Evolutionary conservation across 2,888 invertebrate species (phyloP).

Genomic region (Cryptocheilus praepositus): DNA sequence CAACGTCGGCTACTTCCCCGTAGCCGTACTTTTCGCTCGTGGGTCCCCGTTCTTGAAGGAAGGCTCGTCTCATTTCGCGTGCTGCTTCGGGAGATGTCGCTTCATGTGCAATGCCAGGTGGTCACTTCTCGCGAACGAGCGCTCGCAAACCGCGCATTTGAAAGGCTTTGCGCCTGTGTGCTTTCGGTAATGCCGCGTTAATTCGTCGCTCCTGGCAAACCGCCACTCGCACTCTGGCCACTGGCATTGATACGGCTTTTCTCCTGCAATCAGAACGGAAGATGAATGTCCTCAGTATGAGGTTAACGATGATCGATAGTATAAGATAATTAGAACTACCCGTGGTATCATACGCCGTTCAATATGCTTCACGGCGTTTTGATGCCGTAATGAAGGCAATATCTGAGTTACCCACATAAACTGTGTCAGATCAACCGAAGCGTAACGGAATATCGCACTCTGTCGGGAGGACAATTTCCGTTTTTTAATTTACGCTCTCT

Average conservation of each 20-base stretch:
- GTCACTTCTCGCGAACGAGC: slow-evolving; percentile 96
- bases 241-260: slow-evolving; percentile 98
- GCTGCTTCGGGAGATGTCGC: slow-evolving; percentile 92
- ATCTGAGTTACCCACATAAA: too few species aligned
- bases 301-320: too few species aligned
- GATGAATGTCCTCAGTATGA: neutral
- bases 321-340: too few species aligned
- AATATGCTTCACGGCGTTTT: too few species aligned
- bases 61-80: slow-evolving; percentile 78
- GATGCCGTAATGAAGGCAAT: too few species aligned
- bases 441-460: too few species aligned
- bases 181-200: slow-evolving; percentile 97
- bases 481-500: too few species aligned
- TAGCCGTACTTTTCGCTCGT: neutral
- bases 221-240: slow-evolving; percentile 99
- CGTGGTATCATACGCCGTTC: too few species aligned
- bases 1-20: neutral
- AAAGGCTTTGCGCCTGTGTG: slow-evolving; percentile 98
- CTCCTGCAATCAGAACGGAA: slow-evolving; percentile 81
- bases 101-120: slow-evolving; percentile 98
- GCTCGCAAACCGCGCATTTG: slow-evolving; percentile 95
- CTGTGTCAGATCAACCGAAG: too few species aligned
- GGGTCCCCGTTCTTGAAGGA: neutral
- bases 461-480: too few species aligned
- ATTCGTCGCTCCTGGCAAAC: slow-evolving; percentile 96